Evolutionary conservation across 2,888 invertebrate species (phyloP).

Genomic region (Pseudanteris insignis): DNA sequence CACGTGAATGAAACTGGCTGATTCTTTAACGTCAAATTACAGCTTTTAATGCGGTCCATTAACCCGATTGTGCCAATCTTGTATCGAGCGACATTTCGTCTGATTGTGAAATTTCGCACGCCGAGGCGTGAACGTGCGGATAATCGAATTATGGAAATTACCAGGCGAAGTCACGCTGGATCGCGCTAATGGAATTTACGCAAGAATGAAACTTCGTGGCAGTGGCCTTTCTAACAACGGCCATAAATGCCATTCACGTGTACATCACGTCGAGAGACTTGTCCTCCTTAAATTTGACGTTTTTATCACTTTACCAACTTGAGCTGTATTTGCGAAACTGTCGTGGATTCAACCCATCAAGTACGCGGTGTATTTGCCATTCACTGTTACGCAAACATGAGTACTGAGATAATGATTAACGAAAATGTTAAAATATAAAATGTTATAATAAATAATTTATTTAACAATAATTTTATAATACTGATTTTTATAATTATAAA

Average conservation of each 20-base stretch:
- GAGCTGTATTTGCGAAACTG: constrained; percentile 24
- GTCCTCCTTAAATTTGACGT: constrained; percentile 15
- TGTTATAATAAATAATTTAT: too few relatives aligned
- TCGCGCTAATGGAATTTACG: constrained; percentile 46
- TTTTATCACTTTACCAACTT: constrained; percentile 23
- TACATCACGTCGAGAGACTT: not conserved
- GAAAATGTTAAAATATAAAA: too few relatives aligned
- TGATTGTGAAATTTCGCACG: constrained; percentile 38
- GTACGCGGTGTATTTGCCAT: not conserved
- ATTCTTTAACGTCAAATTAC: constrained; percentile 15
- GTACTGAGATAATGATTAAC: too few relatives aligned
- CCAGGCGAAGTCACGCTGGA: constrained; percentile 43
- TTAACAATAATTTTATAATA: too few relatives aligned
- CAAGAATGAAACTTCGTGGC: constrained; percentile 31
- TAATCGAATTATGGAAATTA: constrained; percentile 50
- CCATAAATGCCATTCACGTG: constrained; percentile 15
- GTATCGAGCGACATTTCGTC: constrained; percentile 31
- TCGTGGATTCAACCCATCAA: constrained; percentile 13
- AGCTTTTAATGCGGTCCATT: constrained; percentile 18
- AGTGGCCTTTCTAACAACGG: constrained; percentile 33
- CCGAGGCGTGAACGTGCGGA: constrained; percentile 26
- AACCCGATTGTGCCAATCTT: constrained; percentile 32
- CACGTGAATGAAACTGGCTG: constrained; percentile 8
- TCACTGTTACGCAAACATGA: too few relatives aligned
- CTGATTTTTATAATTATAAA: too few relatives aligned